Percentiles rank a stretch among this genome's conserved stretches.
Evolutionary conservation across 2,797 vertebrate species (phyloP).

Genomic region (Salarias fasciatus): DNA sequence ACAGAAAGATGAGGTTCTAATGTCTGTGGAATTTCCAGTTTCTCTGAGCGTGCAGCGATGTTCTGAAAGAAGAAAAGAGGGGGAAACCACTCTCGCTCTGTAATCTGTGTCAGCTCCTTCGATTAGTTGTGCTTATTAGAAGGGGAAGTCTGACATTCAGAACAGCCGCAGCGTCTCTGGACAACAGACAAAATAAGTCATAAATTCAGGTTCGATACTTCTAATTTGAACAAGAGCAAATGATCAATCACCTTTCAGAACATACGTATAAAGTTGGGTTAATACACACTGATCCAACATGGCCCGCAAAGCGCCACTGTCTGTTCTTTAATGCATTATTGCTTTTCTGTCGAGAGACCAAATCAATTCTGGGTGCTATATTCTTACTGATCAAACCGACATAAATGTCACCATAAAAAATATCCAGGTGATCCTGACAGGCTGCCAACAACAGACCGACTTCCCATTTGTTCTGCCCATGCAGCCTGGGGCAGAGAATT

Average conservation of each 20-base stretch:
- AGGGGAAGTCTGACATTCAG: conserved; percentile 21
- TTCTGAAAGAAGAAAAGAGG: conserved; percentile 28
- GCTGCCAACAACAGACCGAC: no score
- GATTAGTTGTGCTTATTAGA: conserved; percentile 30
- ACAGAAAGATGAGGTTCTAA: conserved; percentile 35
- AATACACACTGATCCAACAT: background rate
- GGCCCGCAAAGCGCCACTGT: no score
- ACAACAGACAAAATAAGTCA: conserved; percentile 14
- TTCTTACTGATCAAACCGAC: no score
- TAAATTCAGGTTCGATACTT: conserved; percentile 11
- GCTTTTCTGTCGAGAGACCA: no score
- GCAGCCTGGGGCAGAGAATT: no score
- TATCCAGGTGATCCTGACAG: no score
- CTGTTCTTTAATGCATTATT: no score
- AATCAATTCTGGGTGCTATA: no score
- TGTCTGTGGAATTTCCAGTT: conserved; percentile 40
- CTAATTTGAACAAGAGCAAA: conserved; percentile 9
- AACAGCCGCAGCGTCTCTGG: conserved; percentile 6
- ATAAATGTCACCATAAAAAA: no score
- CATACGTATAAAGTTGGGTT: background rate
- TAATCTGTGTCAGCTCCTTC: conserved; percentile 48
- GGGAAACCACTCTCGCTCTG: conserved; percentile 21
- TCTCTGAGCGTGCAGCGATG: conserved; percentile 16
- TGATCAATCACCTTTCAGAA: background rate
- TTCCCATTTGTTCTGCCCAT: no score